Conservation (phyloP, 2,888 invertebrate genomes). For the Sepiola atlantica region DNA sequence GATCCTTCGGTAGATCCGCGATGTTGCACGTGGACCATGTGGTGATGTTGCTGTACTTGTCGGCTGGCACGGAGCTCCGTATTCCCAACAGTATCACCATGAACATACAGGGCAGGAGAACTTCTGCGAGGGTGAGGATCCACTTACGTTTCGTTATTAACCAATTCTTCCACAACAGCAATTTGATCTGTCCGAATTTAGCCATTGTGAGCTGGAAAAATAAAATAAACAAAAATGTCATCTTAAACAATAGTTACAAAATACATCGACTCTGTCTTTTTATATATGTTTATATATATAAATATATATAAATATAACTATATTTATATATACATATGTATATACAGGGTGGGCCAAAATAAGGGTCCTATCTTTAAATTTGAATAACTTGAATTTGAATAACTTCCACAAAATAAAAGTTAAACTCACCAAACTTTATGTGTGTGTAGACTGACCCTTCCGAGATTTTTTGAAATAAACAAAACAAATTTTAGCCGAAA, state of each 20-base stretch:
- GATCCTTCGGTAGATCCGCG: constrained; percentile 48
- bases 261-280: too few relatives aligned
- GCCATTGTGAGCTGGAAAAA: neutral
- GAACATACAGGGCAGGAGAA: constrained; percentile 74
- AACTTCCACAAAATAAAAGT: too few relatives aligned
- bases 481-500: too few relatives aligned
- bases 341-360: too few relatives aligned
- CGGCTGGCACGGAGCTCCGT: constrained; percentile 81
- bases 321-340: neutral
- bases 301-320: neutral
- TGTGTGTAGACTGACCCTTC: too few relatives aligned
- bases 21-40: constrained; percentile 64
- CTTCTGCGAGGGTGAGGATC: constrained; percentile 81
- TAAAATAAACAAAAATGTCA: neutral
- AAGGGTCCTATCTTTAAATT: too few relatives aligned
- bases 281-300: constrained; percentile 10
- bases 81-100: constrained; percentile 81
- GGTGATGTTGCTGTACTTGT: constrained; percentile 67
- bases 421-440: too few relatives aligned
- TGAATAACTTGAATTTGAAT: too few relatives aligned
- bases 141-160: constrained; percentile 84
- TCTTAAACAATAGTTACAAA: neutral
- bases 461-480: too few relatives aligned
- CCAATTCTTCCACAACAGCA: constrained; percentile 90
- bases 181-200: constrained; percentile 76